Evolutionary conservation across 2,888 invertebrate species (phyloP).

Genomic region (Galerucella pusilla): DNA sequence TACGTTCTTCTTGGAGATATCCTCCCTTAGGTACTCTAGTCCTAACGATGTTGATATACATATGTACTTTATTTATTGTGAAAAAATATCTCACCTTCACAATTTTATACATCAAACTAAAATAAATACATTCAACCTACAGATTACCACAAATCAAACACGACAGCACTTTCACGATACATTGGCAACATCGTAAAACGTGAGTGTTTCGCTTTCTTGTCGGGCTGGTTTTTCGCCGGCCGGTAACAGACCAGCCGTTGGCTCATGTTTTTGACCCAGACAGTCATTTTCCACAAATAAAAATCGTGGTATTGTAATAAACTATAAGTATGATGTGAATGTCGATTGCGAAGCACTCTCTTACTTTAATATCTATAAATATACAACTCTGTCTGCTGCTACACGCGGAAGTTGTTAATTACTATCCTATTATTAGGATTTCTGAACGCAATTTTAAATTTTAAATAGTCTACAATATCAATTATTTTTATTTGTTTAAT

Average conservation of each 20-base stretch:
- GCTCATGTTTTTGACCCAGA: not conserved
- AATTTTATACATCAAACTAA: too few species aligned
- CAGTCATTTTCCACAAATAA: not conserved
- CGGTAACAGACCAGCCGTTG: constrained; percentile 9
- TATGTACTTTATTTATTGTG: too few species aligned
- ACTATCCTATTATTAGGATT: not conserved
- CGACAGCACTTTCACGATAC: not conserved
- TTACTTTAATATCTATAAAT: not conserved
- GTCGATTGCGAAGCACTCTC: not conserved
- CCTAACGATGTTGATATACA: too few species aligned
- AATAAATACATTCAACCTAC: too few species aligned
- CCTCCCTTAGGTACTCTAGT: too few species aligned
- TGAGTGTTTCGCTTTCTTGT: constrained; percentile 10
- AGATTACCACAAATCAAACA: not conserved
- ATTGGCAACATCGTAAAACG: constrained; percentile 7
- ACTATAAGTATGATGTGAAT: not conserved
- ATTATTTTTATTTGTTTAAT: not conserved
- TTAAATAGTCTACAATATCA: too few species aligned
- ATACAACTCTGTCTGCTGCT: not conserved
- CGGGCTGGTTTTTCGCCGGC: constrained; percentile 8
- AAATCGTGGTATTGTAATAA: not conserved
- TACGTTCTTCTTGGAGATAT: too few species aligned
- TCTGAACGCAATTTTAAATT: not conserved
- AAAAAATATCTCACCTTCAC: too few species aligned
- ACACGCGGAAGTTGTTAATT: not conserved